Evolutionary conservation across 2,888 invertebrate genomes (phyloP).

Genomic region (Eumacrocentrus americanus): DNA sequence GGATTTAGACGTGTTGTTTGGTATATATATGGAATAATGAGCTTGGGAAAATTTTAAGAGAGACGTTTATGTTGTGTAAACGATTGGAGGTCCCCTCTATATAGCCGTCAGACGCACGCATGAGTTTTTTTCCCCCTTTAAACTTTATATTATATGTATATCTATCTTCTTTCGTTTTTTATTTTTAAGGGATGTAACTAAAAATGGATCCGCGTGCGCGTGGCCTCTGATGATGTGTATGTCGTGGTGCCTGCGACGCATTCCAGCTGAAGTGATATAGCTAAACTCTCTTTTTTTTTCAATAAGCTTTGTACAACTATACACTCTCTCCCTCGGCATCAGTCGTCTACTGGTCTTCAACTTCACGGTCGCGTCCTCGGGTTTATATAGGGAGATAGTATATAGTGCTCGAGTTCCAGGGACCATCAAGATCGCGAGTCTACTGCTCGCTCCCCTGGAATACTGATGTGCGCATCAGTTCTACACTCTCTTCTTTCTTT

Average conservation of each 20-base stretch:
- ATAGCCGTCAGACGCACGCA: constrained; percentile 22
- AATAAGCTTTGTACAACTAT: no score
- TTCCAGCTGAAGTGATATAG: no score
- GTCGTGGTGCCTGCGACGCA: constrained; percentile 18
- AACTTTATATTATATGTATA: constrained; percentile 12
- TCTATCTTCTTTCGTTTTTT: no score
- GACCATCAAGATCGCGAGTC: constrained; percentile 36
- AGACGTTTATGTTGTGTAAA: constrained; percentile 21
- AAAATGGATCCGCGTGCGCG: background rate
- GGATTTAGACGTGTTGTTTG: no score
- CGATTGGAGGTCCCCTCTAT: constrained; percentile 7
- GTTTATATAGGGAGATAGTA: constrained; percentile 21
- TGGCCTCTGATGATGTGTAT: no score
- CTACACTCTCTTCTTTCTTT: constrained; percentile 5
- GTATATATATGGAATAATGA: background rate
- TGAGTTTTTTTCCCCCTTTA: constrained; percentile 20
- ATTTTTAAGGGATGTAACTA: background rate
- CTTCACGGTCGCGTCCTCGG: background rate
- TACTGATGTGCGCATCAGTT: constrained; percentile 32
- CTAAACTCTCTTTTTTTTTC: constrained; percentile 35
- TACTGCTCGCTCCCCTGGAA: constrained; percentile 33
- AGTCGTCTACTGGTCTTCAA: background rate
- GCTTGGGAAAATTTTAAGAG: background rate
- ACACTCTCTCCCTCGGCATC: constrained; percentile 17
- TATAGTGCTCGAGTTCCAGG: constrained; percentile 32